Base-by-base conservation (phyloP, 2,113 vertebrate species). In the Mixornis gularis region DNA sequence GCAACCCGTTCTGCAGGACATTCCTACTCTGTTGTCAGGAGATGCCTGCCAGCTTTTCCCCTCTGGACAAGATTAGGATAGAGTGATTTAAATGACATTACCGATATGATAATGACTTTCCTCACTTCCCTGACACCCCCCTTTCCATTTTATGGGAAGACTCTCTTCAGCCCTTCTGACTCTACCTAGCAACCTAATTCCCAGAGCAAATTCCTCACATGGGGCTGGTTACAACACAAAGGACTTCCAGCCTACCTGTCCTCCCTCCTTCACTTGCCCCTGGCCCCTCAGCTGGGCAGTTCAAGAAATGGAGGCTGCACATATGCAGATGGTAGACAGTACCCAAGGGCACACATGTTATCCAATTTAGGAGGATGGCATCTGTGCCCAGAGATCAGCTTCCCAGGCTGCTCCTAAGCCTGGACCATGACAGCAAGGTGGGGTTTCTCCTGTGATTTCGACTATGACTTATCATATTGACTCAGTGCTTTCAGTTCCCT, bases 1-100 rank as follows among this genome's bases (percentile, higher is more conserved):
- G 32, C 40, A 92, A 93, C 84, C 46, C 0, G 62, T 90, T 95
- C 73, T 82, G 56, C 90, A 79, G 68, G 85, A 94, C 80, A 34
- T 89, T 93, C 79, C 56, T 44, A 70, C 25, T 87, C 53, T 5
- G 10, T 63, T 49, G 27, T 76, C 63, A 92, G 70, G 69, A 65
- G 73, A 69, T 38, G 51, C 53, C 78, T 87, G n/a, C 10, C 9
- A 4, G 71, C 72, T 93, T 86, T 93, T 82, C 9, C 71, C 63
- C 73, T 89, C 51, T 24, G 63, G 72, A 46, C 32, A 70, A 53
- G 62, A 92, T 13, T 43, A 83, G 38, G 34, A 22, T 20, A 66
- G 49, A 55, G 38, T 58, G 7, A 58, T 89, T 94, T 89, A 62
- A 78, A 93, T 90, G 6, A 64, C 60, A 90, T 48, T 80, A 30